Percentiles rank a stretch among this genome's conserved stretches.
These are phyloP conservation scores for Himalopsyche anomala DNA, from an alignment of 2,888 invertebrate genomes.

Conservation along the genomic window DNA sequence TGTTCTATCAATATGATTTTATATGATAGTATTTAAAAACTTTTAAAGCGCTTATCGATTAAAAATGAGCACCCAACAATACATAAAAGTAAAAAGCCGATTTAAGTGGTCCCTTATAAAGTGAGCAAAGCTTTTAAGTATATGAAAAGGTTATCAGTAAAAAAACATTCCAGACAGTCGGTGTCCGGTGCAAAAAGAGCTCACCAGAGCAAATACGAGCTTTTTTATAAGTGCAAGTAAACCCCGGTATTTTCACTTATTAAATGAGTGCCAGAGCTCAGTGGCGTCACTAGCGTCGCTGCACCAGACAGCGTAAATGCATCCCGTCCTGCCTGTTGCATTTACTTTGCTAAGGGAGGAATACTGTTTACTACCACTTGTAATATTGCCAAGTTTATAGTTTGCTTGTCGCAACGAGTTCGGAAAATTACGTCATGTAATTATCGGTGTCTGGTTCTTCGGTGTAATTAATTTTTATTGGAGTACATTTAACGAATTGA, in stretches of 20 bases:
- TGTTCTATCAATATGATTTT: too few relatives aligned
- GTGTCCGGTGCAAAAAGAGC: slow-evolving; percentile 1
- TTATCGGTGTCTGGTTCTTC: not conserved
- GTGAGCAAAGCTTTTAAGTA: slow-evolving; percentile 18
- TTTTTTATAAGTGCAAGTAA: slow-evolving; percentile 42
- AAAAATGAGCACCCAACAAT: too few relatives aligned
- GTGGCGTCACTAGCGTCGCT: not conserved
- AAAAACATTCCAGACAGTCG: not conserved
- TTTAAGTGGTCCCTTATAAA: not conserved
- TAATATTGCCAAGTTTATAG: not conserved
- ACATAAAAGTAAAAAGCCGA: too few relatives aligned
- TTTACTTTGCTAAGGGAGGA: not conserved
- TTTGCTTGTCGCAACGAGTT: not conserved
- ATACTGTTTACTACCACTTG: not conserved
- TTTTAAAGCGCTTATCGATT: too few relatives aligned
- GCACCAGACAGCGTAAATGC: not conserved
- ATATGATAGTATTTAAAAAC: too few relatives aligned
- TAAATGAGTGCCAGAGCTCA: slow-evolving; percentile 35
- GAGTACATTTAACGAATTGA: too few relatives aligned
- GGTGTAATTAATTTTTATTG: too few relatives aligned
- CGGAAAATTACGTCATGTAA: not conserved
- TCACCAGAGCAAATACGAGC: not conserved
- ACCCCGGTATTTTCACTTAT: slow-evolving; percentile 48
- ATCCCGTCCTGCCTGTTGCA: not conserved
- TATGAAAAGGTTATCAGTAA: not conserved